Evolutionary conservation across 2,797 vertebrate species (phyloP).

Genomic region (Gambelia wislizenii): DNA sequence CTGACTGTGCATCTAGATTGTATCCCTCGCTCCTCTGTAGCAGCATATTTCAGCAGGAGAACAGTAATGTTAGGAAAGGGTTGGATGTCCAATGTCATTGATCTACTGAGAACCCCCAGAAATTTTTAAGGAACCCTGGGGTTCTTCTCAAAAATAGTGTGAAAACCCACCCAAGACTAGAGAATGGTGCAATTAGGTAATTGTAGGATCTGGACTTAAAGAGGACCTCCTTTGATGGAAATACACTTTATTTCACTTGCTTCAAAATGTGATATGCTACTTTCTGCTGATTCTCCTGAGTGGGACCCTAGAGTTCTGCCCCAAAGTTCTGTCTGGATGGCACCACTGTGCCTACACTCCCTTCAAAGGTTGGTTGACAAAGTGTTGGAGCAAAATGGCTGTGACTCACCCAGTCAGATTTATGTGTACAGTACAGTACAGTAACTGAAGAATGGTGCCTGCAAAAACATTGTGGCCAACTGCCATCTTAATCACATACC

Average conservation of each 20-base stretch:
- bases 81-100: neutral
- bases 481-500: slow-evolving; percentile 8
- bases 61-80: neutral
- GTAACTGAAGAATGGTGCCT: neutral
- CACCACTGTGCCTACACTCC: neutral
- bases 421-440: too few species aligned
- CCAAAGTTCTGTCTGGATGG: neutral
- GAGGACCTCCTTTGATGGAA: neutral
- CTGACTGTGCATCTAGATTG: neutral
- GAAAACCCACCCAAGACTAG: too few species aligned
- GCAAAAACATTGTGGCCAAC: neutral
- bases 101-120: neutral
- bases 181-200: neutral
- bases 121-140: neutral
- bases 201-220: neutral
- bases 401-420: neutral
- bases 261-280: neutral
- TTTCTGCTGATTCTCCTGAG: neutral
- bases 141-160: neutral
- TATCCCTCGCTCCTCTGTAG: neutral
- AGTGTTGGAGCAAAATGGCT: neutral
- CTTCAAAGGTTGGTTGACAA: too few species aligned
- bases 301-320: neutral
- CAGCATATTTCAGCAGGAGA: neutral
- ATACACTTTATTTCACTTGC: neutral